Evolutionary conservation across 2,797 vertebrate species (phyloP), one percentile per base, ranked within the genome.

Genomic region (Hippocampus kuda): DNA sequence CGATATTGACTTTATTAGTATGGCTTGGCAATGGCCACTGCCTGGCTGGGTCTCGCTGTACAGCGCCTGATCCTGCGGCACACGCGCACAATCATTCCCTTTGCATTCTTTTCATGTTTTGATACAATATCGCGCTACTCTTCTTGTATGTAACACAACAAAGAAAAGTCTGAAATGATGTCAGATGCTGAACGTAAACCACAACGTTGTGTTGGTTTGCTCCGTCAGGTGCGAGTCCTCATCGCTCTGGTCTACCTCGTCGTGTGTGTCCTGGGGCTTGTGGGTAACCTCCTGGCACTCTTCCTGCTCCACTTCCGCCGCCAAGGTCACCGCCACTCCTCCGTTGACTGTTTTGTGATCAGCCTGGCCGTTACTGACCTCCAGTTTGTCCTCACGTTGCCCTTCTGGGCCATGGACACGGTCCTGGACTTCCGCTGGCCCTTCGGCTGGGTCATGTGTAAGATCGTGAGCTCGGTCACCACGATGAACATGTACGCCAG

Each of bases 401-500:
- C 91, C 11, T 93, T 92, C 80, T 91, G 89, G 89, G 88, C 90
- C 0, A 85, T 87, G 75, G 89, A 91, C 86, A 89, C 86, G 0
- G 81, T 80, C 68, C 79, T 90, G 78, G 92, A 91, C 79, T 91
- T 92, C 80, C 86, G 87, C n/a, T 92, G 92, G 89, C 91, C 91
- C 44, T 91, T 90, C 1, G 87, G 90, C 20, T 66, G 82, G 22
- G 69, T 88, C 75, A 89, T 91, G 90, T 91, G 91, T 68, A 92
- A 92, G 83, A 84, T 91, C 0, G 87, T 92, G 69, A 90, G 90
- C 83, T 89, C 88, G 0, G 88, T 91, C 70, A 90, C 89, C 10
- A 90, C 88, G 59, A 86, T 93, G 79, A 92, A 90, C 81, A 91
- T 90, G 91, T 92, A 90, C 7, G 89, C 91, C 71, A 90, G 91